Percentiles rank a stretch among this genome's conserved stretches.
phyloP scores from a whole-genome alignment of 2,797 vertebrate genomes.

The Mus minutoides region DNA sequence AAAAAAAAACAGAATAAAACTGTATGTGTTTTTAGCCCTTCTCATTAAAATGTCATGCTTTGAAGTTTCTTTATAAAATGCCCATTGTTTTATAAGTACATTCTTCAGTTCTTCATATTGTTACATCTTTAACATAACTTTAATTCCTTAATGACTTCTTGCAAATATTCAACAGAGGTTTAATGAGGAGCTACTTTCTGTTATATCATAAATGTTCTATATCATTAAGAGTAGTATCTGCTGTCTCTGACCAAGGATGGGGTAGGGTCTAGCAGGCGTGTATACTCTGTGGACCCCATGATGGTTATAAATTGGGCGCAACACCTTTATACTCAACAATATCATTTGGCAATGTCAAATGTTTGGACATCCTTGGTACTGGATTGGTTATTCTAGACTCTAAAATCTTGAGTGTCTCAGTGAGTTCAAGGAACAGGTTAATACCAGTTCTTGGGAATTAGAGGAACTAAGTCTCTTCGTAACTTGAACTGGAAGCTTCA shows the following conservation, averaged over 20 bases:
- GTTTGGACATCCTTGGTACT: neutral
- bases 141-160: slow-evolving; percentile 29
- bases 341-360: neutral
- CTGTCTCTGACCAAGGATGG: neutral
- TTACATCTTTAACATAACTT: slow-evolving; percentile 13
- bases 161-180: slow-evolving; percentile 53
- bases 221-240: slow-evolving; percentile 2
- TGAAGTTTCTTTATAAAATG: slow-evolving; percentile 3
- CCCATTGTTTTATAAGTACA: neutral
- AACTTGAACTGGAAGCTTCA: neutral
- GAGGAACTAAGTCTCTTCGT: neutral
- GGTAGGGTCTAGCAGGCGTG: neutral
- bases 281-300: neutral
- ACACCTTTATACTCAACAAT: neutral
- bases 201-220: neutral
- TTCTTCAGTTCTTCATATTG: neutral
- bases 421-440: slow-evolving; percentile 16
- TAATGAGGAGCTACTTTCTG: neutral
- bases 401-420: neutral
- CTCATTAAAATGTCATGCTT: slow-evolving; percentile 5
- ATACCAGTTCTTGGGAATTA: neutral
- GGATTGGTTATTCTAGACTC: neutral
- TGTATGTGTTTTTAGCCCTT: neutral
- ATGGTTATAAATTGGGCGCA: neutral
- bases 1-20: neutral